phyloP scores from a whole-genome alignment of 2,797 vertebrate species.

The Chelonia mydas region DNA sequence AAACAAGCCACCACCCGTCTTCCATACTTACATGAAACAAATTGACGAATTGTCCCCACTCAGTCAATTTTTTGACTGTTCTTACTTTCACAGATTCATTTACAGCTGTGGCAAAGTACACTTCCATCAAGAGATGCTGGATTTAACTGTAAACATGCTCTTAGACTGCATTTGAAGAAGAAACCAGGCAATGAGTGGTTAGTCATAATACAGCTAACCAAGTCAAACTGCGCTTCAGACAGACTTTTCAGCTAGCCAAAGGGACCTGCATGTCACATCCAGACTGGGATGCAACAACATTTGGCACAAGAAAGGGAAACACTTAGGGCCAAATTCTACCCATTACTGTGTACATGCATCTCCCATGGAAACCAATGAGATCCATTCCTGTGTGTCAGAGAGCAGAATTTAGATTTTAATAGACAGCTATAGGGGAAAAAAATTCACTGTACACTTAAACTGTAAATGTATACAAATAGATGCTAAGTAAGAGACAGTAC shows the following conservation, averaged over 20 bases:
- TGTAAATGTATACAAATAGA: conserved; percentile 1
- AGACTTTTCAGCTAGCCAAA: conserved; percentile 30
- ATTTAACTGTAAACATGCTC: neutral
- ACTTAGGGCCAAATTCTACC: conserved; percentile 46
- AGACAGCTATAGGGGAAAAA: neutral
- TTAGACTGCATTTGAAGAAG: neutral
- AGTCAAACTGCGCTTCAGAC: conserved; percentile 26
- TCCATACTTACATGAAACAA: neutral
- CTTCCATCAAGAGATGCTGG: conserved; percentile 13
- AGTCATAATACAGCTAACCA: neutral
- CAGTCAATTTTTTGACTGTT: neutral
- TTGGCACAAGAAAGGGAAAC: conserved; percentile 41
- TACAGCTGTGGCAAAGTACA: neutral
- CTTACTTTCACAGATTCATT: conserved; percentile 21
- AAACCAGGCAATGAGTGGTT: neutral
- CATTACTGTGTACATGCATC: neutral
- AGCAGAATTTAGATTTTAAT: conserved; percentile 6
- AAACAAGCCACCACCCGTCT: neutral
- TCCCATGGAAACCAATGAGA: neutral
- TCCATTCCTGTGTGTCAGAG: neutral
- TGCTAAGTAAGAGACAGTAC: conserved; percentile 22
- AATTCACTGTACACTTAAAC: neutral
- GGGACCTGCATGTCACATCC: neutral
- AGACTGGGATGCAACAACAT: neutral
- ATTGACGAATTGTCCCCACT: neutral